These are phyloP conservation scores for Tyrannus savana DNA, from an alignment of 2,113 vertebrate species.

Conservation along the genomic window DNA sequence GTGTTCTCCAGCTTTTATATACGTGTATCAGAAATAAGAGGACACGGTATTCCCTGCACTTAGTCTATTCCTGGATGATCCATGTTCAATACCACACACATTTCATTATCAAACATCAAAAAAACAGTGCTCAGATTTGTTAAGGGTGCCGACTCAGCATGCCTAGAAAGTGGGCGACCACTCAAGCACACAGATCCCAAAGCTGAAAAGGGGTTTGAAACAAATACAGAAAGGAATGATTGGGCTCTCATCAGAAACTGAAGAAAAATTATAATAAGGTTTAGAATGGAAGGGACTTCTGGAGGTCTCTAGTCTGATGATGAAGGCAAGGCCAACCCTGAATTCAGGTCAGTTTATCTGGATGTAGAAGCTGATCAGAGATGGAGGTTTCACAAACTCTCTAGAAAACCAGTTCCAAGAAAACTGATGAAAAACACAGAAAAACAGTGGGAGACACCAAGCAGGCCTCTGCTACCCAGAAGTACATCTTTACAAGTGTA, in stretches of 20 bases:
- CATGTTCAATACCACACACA: neutral
- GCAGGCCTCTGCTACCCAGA: neutral
- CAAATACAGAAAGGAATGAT: neutral
- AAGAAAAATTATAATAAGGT: neutral
- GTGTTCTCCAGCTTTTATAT: neutral
- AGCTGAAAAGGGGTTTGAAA: neutral
- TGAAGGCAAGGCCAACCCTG: neutral
- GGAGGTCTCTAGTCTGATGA: neutral
- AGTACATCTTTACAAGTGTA: neutral
- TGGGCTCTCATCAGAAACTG: neutral
- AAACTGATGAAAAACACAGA: neutral
- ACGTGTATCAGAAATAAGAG: neutral
- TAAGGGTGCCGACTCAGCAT: neutral
- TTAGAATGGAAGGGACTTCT: neutral
- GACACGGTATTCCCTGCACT: neutral
- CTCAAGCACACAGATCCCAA: neutral
- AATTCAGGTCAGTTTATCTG: neutral
- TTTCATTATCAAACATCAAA: neutral
- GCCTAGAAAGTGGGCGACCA: neutral
- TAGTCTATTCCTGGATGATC: rapidly evolving
- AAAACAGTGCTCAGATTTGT: neutral
- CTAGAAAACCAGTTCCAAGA: neutral
- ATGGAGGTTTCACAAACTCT: neutral
- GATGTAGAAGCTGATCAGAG: neutral
- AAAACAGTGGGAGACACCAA: neutral